Percentiles rank a stretch among this genome's conserved stretches.
These are phyloP conservation scores for Ammodytes marinus DNA, from an alignment of 2,113 vertebrate species.

Conservation along the genomic window DNA sequence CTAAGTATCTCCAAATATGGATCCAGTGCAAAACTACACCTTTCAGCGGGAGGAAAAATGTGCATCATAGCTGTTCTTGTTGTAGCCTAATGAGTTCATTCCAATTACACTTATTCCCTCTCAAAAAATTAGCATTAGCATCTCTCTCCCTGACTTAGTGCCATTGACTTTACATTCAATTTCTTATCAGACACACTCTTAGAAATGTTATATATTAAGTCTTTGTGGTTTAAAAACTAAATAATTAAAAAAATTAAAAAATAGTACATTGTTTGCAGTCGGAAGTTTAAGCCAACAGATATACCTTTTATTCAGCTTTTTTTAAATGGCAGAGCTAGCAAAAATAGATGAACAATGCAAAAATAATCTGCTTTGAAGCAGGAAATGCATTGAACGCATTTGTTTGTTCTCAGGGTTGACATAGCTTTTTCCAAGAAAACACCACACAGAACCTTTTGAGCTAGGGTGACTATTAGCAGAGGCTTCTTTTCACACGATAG, in stretches of 20 bases:
- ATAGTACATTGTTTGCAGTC: not conserved
- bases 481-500: conserved; percentile 6
- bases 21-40: not conserved
- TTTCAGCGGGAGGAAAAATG: not conserved
- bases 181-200: too few species aligned
- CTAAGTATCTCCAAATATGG: not conserved
- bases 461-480: conserved; percentile 2
- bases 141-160: not conserved
- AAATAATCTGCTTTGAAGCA: not conserved
- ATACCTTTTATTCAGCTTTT: not conserved
- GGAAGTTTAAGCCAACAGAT: not conserved
- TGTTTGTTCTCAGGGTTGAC: not conserved
- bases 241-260: not conserved
- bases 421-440: not conserved
- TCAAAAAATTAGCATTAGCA: not conserved
- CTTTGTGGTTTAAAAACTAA: not conserved
- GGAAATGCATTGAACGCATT: not conserved
- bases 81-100: not conserved
- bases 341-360: not conserved
- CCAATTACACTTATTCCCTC: not conserved
- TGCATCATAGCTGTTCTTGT: not conserved
- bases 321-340: not conserved
- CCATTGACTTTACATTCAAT: not conserved
- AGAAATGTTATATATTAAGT: not conserved
- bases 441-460: not conserved